phyloP scores from a whole-genome alignment of 2,888 invertebrate genomes.

The Miltochrista miniata region DNA sequence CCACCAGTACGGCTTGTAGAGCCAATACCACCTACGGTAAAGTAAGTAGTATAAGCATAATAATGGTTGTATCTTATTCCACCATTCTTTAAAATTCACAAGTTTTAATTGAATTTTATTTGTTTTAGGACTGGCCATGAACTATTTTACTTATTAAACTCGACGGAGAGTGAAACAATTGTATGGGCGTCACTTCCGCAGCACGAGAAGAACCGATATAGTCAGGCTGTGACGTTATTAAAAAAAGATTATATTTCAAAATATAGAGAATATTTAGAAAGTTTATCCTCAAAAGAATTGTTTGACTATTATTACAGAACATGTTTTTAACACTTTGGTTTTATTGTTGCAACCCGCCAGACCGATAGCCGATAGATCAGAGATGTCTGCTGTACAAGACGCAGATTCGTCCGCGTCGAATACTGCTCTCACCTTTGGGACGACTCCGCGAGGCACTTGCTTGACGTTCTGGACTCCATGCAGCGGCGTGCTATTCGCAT shows the following conservation, averaged over 20 bases:
- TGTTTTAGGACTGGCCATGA: conserved; percentile 57
- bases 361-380: no score
- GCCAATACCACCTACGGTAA: conserved; percentile 40
- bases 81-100: no score
- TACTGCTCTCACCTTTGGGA: no score
- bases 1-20: conserved; percentile 20
- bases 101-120: neutral
- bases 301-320: conserved; percentile 57
- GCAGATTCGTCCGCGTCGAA: no score
- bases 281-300: conserved; percentile 54
- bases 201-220: conserved; percentile 51
- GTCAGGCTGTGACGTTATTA: conserved; percentile 48
- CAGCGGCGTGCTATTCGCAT: no score
- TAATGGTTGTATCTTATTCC: no score
- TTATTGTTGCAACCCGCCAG: neutral
- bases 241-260: conserved; percentile 64
- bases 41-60: conserved; percentile 35
- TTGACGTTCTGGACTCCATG: no score
- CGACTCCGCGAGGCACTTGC: no score
- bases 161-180: conserved; percentile 22
- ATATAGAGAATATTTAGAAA: conserved; percentile 64
- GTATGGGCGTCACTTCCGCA: conserved; percentile 47
- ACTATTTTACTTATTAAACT: conserved; percentile 53
- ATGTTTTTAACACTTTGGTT: conserved; percentile 2
- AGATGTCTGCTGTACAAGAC: no score